Percentiles rank a stretch among this genome's conserved stretches.
Conservation (phyloP, 2,888 invertebrate genomes). For the Zygothrica quintamaculata region DNA sequence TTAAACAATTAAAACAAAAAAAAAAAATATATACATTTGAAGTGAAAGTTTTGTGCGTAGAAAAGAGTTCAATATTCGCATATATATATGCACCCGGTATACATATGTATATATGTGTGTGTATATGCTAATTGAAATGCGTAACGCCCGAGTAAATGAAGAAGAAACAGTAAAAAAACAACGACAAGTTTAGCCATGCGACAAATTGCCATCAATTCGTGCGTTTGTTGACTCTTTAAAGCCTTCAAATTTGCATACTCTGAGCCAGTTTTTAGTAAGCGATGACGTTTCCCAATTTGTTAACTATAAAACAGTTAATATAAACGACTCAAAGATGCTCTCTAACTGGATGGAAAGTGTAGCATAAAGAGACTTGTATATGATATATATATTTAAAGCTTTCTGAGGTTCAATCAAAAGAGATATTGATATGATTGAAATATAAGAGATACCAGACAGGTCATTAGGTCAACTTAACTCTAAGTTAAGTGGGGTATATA, state of each 20-base stretch:
- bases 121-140: constrained; percentile 66
- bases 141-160: constrained; percentile 29
- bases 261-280: constrained; percentile 48
- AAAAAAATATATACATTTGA: too few species aligned
- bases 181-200: constrained; percentile 40
- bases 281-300: not conserved
- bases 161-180: constrained; percentile 5
- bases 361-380: too few species aligned
- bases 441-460: too few species aligned
- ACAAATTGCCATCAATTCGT: constrained; percentile 69
- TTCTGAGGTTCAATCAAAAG: too few species aligned
- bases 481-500: too few species aligned
- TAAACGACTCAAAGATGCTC: not conserved
- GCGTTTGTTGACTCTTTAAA: constrained; percentile 68
- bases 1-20: not conserved
- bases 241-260: constrained; percentile 63
- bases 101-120: constrained; percentile 53
- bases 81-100: constrained; percentile 6
- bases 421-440: too few species aligned
- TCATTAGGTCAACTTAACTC: too few species aligned
- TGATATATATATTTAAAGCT: too few species aligned
- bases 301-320: constrained; percentile 22
- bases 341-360: too few species aligned
- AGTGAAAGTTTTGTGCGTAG: constrained; percentile 69
- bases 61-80: constrained; percentile 64